phyloP scores from a whole-genome alignment of 2,113 vertebrate genomes.

The Pampusana beccarii region DNA sequence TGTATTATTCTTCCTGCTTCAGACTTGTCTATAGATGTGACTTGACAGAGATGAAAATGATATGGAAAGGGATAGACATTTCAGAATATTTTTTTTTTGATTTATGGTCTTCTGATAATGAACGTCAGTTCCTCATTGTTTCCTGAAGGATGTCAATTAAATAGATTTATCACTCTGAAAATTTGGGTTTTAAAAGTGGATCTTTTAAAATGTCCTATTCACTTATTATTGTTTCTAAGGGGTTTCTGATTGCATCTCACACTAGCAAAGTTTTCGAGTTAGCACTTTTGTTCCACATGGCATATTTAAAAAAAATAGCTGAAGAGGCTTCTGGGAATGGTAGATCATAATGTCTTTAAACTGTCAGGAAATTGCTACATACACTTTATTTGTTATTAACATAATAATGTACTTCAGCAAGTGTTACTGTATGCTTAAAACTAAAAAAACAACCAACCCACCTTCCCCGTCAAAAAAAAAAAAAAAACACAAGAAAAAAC shows the following conservation, averaged over 20 bases:
- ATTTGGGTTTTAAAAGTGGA: background rate
- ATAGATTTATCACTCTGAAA: background rate
- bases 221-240: background rate
- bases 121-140: background rate
- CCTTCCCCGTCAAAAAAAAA: rapidly evolving
- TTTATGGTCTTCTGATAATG: background rate
- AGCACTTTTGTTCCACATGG: background rate
- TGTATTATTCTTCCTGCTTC: background rate
- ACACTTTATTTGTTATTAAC: background rate
- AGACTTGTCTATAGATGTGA: background rate
- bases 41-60: background rate
- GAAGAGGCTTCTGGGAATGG: background rate
- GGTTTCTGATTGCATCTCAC: background rate
- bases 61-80: background rate
- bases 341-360: background rate
- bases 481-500: background rate
- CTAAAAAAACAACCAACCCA: background rate
- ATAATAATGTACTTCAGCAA: background rate
- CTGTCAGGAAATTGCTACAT: background rate
- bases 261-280: background rate
- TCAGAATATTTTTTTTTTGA: background rate
- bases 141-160: background rate
- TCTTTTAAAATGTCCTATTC: background rate
- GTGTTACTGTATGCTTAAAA: background rate
- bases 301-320: background rate